Conservation (phyloP, 2,797 vertebrate species). For the Characodon lateralis region DNA sequence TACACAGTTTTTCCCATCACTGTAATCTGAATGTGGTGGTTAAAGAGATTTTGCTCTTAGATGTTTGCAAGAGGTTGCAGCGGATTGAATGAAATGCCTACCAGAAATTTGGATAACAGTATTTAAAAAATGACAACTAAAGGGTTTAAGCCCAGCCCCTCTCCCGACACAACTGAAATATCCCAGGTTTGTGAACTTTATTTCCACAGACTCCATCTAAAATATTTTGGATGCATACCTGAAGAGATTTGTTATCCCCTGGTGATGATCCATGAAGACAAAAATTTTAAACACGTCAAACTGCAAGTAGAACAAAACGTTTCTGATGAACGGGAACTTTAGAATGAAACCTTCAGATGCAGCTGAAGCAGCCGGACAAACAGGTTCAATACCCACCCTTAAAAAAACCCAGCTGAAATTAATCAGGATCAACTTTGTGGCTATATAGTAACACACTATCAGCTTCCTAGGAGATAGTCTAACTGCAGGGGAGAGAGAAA, state of each 20-base stretch:
- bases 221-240: background rate
- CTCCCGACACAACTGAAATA: background rate
- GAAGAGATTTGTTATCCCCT: background rate
- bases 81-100: background rate
- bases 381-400: background rate
- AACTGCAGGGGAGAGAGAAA: background rate
- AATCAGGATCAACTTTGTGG: background rate
- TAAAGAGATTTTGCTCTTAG: background rate
- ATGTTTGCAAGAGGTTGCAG: background rate
- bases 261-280: background rate
- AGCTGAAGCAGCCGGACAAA: background rate
- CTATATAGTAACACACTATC: background rate
- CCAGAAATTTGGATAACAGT: background rate
- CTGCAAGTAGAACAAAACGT: background rate
- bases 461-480: background rate
- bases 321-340: background rate
- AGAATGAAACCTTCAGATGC: background rate
- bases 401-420: background rate
- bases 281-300: background rate
- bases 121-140: background rate
- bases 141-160: conserved; percentile 1
- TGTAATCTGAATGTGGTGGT: background rate
- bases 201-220: background rate
- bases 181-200: background rate
- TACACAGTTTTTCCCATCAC: background rate